Percentiles rank a stretch among this genome's conserved stretches.
phyloP scores from a whole-genome alignment of 2,888 invertebrate species.

The Therioaphis trifolii region DNA sequence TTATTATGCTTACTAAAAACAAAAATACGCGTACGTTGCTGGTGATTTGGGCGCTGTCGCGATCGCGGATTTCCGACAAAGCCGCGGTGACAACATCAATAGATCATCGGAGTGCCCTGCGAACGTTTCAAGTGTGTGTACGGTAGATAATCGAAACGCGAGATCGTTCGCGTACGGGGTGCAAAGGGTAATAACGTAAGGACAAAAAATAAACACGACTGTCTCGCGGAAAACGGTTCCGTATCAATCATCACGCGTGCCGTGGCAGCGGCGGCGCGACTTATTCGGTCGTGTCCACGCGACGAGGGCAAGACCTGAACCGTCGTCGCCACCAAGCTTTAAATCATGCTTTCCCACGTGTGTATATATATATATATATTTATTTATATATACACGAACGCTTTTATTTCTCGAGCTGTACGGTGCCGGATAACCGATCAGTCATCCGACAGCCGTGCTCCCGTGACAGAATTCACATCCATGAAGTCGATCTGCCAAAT shows the following conservation, averaged over 20 bases:
- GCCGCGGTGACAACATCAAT: too few relatives aligned
- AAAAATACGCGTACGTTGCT: too few relatives aligned
- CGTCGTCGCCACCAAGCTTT: slow-evolving; percentile 23
- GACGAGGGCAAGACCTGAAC: not conserved
- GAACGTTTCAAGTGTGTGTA: too few relatives aligned
- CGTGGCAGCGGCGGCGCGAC: slow-evolving; percentile 54
- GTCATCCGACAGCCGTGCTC: slow-evolving; percentile 46
- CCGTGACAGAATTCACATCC: slow-evolving; percentile 41
- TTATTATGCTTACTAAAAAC: too few relatives aligned
- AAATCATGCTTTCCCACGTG: slow-evolving; percentile 51
- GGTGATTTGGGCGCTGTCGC: too few relatives aligned
- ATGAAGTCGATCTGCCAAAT: slow-evolving; percentile 30
- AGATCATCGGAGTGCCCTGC: too few relatives aligned
- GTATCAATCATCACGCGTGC: slow-evolving; percentile 60
- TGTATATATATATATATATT: too few relatives aligned
- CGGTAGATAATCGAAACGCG: slow-evolving; percentile 31
- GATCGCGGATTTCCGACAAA: too few relatives aligned
- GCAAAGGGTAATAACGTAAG: too few relatives aligned
- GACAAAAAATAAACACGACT: slow-evolving; percentile 51
- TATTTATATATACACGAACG: too few relatives aligned
- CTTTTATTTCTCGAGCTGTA: slow-evolving; percentile 52
- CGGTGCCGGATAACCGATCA: slow-evolving; percentile 53
- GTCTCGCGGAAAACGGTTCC: slow-evolving; percentile 50
- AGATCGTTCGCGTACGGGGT: not conserved
- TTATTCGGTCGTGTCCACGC: slow-evolving; percentile 36